Evolutionary conservation across 2,113 vertebrate genomes (phyloP).

Genomic region (sheep (Ovis aries)): DNA sequence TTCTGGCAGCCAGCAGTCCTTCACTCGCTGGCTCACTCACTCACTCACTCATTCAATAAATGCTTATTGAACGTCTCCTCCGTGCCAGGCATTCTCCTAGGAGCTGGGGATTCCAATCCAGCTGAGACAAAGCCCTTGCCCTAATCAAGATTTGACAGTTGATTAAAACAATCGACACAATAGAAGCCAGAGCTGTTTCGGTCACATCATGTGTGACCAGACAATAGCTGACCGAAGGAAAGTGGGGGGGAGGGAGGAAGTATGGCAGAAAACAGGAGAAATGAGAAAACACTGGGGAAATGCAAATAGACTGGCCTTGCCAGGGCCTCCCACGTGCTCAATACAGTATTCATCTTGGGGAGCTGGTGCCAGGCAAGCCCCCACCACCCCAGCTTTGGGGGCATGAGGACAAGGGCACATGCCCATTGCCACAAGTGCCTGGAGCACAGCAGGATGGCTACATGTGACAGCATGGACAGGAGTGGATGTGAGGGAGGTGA

Average conservation of each 20-base stretch:
- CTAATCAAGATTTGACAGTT: neutral
- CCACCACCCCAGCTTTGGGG: neutral
- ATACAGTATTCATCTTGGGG: neutral
- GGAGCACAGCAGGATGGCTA: neutral
- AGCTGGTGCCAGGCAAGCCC: neutral
- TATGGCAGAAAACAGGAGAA: neutral
- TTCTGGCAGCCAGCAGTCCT: neutral
- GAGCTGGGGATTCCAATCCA: neutral
- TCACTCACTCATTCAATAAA: neutral
- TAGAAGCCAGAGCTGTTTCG: neutral
- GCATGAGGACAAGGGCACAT: neutral
- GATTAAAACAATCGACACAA: constrained; percentile 7
- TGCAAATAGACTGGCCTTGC: neutral
- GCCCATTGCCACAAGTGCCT: neutral
- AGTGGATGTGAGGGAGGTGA: neutral
- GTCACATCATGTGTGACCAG: neutral
- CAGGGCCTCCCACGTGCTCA: neutral
- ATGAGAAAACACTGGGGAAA: neutral
- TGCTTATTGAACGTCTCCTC: neutral
- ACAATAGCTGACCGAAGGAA: neutral
- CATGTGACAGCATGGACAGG: neutral
- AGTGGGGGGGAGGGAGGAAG: neutral
- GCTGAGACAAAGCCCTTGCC: neutral
- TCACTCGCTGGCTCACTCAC: neutral
- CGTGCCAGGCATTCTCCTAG: neutral